phyloP scores from a whole-genome alignment of 1,140 invertebrate genomes.

The Cryptotermes secundus region DNA sequence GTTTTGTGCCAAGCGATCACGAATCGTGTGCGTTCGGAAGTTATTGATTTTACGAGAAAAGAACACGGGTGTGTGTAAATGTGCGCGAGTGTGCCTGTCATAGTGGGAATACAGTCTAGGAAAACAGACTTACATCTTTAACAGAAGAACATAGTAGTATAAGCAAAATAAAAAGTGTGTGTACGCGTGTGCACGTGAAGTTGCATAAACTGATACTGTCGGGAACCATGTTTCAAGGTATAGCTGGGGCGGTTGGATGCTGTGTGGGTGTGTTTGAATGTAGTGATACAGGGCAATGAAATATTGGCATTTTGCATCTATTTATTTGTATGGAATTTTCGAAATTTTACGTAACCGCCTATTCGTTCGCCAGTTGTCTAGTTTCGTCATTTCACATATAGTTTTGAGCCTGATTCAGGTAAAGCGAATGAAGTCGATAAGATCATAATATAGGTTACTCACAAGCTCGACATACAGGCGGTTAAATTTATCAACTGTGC shows the following conservation, averaged over 20 bases:
- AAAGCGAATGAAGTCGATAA: not conserved
- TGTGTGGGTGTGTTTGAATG: conserved; percentile 12
- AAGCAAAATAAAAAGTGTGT: not conserved
- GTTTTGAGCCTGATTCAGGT: not conserved
- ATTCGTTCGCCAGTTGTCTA: not conserved
- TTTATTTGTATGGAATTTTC: not conserved
- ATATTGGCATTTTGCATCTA: not conserved
- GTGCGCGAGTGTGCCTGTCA: not conserved
- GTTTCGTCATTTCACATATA: not conserved
- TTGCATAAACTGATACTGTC: not conserved
- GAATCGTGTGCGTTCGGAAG: not conserved
- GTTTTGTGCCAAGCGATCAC: not conserved
- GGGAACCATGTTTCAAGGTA: not conserved
- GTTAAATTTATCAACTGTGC: no score
- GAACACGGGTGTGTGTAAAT: conserved; percentile 15
- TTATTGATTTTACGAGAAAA: conserved; percentile 20
- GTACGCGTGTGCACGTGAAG: not conserved
- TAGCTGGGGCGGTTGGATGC: not conserved
- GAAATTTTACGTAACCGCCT: not conserved
- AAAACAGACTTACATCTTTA: not conserved
- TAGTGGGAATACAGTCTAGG: not conserved
- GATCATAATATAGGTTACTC: not conserved
- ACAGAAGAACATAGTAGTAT: not conserved
- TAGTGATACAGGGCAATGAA: not conserved
- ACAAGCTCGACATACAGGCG: not conserved